Evolutionary conservation across 2,888 invertebrate species (phyloP).

Genomic region (Aporophyla lueneburgensis): DNA sequence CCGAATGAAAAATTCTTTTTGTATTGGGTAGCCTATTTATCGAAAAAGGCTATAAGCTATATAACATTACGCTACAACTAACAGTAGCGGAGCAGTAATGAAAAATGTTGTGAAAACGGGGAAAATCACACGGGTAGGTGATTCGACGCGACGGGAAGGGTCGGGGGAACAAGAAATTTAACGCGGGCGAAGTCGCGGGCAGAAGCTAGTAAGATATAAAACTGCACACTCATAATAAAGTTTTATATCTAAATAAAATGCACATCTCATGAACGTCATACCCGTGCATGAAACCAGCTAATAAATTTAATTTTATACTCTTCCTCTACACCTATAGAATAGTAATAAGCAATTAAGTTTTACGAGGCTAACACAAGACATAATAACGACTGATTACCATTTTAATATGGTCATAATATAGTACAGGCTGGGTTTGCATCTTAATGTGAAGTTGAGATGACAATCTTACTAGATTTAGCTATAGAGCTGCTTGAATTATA

Average conservation of each 20-base stretch:
- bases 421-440: constrained; percentile 56
- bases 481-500: constrained; percentile 44
- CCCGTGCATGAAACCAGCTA: constrained; percentile 36
- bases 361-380: constrained; percentile 66
- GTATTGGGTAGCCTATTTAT: no score
- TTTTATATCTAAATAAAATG: constrained; percentile 28
- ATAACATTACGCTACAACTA: no score
- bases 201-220: neutral
- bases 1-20: no score
- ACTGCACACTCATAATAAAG: neutral
- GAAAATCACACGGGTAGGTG: no score
- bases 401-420: constrained; percentile 70
- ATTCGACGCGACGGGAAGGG: no score
- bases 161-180: no score
- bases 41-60: no score
- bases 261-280: constrained; percentile 30
- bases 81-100: no score
- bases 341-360: constrained; percentile 71
- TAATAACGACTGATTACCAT: constrained; percentile 69
- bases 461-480: constrained; percentile 62
- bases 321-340: constrained; percentile 64
- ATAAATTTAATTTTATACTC: constrained; percentile 61
- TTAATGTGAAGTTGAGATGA: constrained; percentile 56
- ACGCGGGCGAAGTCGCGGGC: no score
- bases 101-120: no score